Percentiles rank a stretch among this genome's conserved stretches.
These are phyloP conservation scores for Coecobrya sp. DNA, from an alignment of 2,888 invertebrate genomes.

Conservation along the genomic window DNA sequence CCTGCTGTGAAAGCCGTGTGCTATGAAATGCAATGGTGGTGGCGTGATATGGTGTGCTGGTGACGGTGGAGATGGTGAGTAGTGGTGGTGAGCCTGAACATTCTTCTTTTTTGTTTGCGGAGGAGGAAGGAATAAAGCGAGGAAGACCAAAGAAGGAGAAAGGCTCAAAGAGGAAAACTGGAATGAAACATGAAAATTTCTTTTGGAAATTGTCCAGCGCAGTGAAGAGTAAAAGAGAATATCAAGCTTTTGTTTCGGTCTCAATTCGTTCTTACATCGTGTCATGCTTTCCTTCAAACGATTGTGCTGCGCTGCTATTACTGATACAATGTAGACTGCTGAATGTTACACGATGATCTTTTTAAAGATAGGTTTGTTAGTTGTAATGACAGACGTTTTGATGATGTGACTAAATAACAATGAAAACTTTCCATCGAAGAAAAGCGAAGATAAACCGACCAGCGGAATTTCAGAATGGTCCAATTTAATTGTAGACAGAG, in stretches of 20 bases:
- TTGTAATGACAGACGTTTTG: constrained; percentile 40
- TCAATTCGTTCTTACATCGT: not conserved
- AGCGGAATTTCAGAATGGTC: not conserved
- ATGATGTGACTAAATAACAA: constrained; percentile 47
- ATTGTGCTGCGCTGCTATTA: not conserved
- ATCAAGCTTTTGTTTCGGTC: constrained; percentile 33
- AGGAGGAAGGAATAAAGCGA: not conserved
- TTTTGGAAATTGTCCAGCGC: constrained; percentile 73
- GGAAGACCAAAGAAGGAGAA: not conserved
- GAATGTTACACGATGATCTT: not conserved
- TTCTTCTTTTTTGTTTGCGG: constrained; percentile 7
- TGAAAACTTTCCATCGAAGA: not conserved
- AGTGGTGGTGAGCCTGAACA: not conserved
- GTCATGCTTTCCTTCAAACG: not conserved
- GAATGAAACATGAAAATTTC: constrained; percentile 48
- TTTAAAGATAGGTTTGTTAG: not conserved
- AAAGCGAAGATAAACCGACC: not conserved
- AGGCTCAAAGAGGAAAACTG: constrained; percentile 31
- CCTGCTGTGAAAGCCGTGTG: not conserved
- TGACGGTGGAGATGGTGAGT: not conserved
- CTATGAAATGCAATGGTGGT: not conserved
- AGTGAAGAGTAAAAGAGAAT: constrained; percentile 19
- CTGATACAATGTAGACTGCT: not conserved
- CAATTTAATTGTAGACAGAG: not conserved
- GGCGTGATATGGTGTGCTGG: not conserved